Evolutionary conservation across 2,113 vertebrate species (phyloP), one percentile per base, ranked within the genome.

Genomic region (Callipepla squamata): DNA sequence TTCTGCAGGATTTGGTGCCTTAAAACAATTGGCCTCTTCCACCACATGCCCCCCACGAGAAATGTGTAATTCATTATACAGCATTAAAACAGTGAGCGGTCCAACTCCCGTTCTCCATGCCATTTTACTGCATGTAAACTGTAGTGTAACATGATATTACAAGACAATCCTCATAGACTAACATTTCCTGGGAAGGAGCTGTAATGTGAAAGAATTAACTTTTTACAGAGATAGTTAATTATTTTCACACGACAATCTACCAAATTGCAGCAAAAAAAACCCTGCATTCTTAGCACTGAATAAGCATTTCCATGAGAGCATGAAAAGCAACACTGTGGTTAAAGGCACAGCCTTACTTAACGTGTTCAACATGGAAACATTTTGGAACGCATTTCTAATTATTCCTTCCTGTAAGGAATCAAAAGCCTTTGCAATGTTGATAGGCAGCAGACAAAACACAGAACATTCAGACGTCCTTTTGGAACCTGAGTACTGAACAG

Each of bases 21-120:
- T 62, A 77, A 93, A 67, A 47, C 19, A 74, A 65, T 22, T 26
- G 65, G 28, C 28, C 66, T 51, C 75, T 91, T 45, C 17, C 45
- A 59, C 44, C 67, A 38, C 34, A 67, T 16, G 30, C 55, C 3
- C 18, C 51, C 40, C 25, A 2, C 9, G 68, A 81, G 48, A 74
- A 77, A 82, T 70, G 36, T 32, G 28, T 50, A 38, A 86, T 85
- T 87, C 78, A 59, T 85, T 72, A 69, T 8, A 51, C 26, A 19
- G 25, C n/a, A 88, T 70, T 86, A 85, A 89, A 92, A 76, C 77
- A 11, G 30, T 25, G 80, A 62, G 69, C 40, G 73, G 63, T 63
- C 57, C 40, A 80, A 78, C 18, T n/a, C 15, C 48, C 44, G 9
- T 28, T 59, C 50, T 79, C 57, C 78, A 48, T 34, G 48, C 20